Evolutionary conservation across 2,888 invertebrate species (phyloP).

Genomic region (Trisateles emortualis): DNA sequence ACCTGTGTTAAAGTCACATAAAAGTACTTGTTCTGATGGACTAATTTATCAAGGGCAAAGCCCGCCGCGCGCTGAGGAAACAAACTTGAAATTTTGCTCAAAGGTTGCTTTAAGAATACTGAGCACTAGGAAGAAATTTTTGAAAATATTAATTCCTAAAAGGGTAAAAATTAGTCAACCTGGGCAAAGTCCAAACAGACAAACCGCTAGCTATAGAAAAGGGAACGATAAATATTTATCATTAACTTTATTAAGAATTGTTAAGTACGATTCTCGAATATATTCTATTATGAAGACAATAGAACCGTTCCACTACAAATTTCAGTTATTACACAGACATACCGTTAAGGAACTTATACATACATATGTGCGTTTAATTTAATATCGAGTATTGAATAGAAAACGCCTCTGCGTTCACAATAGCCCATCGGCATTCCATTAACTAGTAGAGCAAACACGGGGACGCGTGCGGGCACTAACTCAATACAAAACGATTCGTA

Average conservation of each 20-base stretch:
- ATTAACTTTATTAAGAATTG: slow-evolving; percentile 29
- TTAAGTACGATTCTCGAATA: slow-evolving; percentile 18
- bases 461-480: slow-evolving; percentile 74
- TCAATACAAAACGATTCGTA: slow-evolving; percentile 77
- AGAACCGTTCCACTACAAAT: slow-evolving; percentile 46
- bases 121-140: too few relatives aligned
- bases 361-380: slow-evolving; percentile 67
- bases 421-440: slow-evolving; percentile 83
- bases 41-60: too few relatives aligned
- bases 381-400: slow-evolving; percentile 76
- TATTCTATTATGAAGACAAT: slow-evolving; percentile 38
- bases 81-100: too few relatives aligned
- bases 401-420: slow-evolving; percentile 76
- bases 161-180: too few relatives aligned
- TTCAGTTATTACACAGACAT: slow-evolving; percentile 62
- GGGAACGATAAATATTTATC: too few relatives aligned
- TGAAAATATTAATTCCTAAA: too few relatives aligned
- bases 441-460: slow-evolving; percentile 80
- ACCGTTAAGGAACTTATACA: slow-evolving; percentile 62
- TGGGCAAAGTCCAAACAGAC: too few relatives aligned
- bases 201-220: too few relatives aligned
- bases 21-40: too few relatives aligned
- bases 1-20: too few relatives aligned
- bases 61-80: too few relatives aligned
- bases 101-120: too few relatives aligned